phyloP scores from a whole-genome alignment of 2,113 vertebrate genomes.

The Phainopepla nitens region DNA sequence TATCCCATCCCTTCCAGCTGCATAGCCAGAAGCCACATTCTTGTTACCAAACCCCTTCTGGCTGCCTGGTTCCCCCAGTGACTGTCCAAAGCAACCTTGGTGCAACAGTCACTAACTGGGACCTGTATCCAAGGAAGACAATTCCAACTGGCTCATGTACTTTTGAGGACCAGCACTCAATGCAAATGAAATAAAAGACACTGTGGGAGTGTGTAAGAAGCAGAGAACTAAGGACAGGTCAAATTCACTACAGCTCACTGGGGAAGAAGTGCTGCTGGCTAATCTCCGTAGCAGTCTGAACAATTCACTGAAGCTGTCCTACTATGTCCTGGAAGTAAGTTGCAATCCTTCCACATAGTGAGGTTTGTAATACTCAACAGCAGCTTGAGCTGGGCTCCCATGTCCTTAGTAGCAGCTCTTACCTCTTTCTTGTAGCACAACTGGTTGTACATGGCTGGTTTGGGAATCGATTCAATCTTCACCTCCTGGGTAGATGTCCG shows the following conservation, averaged over 20 bases:
- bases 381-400: not conserved
- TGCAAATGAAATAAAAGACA: not conserved
- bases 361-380: not conserved
- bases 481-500: conserved; percentile 97
- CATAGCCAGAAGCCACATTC: not conserved
- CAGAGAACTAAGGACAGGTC: not conserved
- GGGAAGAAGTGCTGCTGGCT: not conserved
- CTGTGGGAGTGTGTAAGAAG: not conserved
- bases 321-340: not conserved
- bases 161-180: not conserved
- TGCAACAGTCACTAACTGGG: not conserved
- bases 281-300: not conserved
- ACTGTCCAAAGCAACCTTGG: not conserved
- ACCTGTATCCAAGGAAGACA: not conserved
- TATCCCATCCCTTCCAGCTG: not conserved
- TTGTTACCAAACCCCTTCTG: not conserved
- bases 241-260: not conserved
- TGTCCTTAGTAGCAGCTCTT: not conserved
- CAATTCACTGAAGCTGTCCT: not conserved
- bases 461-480: conserved; percentile 93
- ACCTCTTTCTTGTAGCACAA: conserved; percentile 98
- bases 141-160: not conserved
- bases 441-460: conserved; percentile 91
- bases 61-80: not conserved
- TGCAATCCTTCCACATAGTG: not conserved